These are phyloP conservation scores for Psittacus erithacus DNA, from an alignment of 2,113 vertebrate genomes.

Conservation along the genomic window DNA sequence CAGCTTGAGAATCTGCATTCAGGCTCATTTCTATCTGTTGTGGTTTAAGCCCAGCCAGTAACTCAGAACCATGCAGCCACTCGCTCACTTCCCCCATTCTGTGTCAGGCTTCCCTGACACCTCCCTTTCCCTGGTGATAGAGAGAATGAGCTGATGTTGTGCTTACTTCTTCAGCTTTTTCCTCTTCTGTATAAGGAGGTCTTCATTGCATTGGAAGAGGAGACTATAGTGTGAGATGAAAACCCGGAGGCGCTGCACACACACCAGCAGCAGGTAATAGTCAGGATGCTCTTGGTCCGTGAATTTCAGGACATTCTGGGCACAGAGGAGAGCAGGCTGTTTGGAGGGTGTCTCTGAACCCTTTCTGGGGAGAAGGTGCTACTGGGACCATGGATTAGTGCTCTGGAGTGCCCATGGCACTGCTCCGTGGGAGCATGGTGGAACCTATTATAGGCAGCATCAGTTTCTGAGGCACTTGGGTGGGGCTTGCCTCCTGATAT, in stretches of 20 bases:
- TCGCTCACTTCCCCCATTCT: neutral
- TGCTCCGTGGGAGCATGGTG: neutral
- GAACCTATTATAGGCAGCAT: neutral
- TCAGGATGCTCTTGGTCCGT: constrained; percentile 96
- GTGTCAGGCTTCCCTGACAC: neutral
- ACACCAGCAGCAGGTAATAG: constrained; percentile 93
- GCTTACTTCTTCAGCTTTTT: constrained; percentile 92
- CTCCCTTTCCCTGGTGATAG: neutral
- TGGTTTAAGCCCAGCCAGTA: neutral
- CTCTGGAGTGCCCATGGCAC: neutral
- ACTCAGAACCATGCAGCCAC: neutral
- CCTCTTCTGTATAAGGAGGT: constrained; percentile 89
- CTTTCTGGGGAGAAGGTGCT: neutral
- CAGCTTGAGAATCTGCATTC: neutral
- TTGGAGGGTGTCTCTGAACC: neutral
- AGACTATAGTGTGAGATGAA: constrained; percentile 91
- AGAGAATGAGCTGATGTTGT: neutral
- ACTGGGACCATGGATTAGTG: neutral
- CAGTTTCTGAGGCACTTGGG: neutral
- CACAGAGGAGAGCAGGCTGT: constrained; percentile 39
- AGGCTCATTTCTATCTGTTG: neutral
- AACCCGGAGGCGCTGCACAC: constrained; percentile 90
- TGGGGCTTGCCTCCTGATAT: neutral
- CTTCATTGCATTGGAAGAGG: constrained; percentile 94
- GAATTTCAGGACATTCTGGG: constrained; percentile 88